phyloP scores from a whole-genome alignment of 2,113 vertebrate genomes.

The Bubalus kerabau region DNA sequence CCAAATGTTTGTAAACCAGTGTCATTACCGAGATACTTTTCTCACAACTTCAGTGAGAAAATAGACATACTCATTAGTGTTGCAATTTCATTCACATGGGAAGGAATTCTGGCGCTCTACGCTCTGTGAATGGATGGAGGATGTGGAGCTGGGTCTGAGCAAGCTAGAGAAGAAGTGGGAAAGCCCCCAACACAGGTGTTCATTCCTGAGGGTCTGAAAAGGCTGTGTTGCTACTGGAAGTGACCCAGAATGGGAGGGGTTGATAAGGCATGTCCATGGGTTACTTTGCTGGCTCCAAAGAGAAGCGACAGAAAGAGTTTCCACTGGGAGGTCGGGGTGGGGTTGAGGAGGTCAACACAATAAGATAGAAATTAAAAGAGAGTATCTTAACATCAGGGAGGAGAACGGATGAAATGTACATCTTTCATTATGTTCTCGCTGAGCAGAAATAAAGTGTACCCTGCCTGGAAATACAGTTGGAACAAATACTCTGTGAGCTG shows the following conservation, averaged over 20 bases:
- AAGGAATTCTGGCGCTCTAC: neutral
- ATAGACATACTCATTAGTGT: neutral
- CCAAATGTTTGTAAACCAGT: neutral
- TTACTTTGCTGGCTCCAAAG: neutral
- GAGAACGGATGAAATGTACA: neutral
- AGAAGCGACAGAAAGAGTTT: neutral
- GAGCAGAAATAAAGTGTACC: neutral
- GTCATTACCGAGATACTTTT: neutral
- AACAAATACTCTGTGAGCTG: neutral
- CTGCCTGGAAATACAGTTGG: neutral
- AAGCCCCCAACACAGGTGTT: neutral
- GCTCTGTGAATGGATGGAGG: neutral
- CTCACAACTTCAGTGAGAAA: neutral
- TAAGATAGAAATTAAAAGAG: neutral
- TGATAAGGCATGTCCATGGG: no score
- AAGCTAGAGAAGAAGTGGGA: neutral
- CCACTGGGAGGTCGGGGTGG: no score
- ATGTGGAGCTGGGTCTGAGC: accelerated
- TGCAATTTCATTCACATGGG: neutral
- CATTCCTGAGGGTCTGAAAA: neutral
- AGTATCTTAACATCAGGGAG: neutral
- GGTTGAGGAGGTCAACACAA: neutral
- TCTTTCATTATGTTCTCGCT: neutral
- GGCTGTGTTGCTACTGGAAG: neutral
- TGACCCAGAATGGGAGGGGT: no score